phyloP scores from a whole-genome alignment of 2,113 vertebrate species.

The Emydocephalus ijimae region DNA sequence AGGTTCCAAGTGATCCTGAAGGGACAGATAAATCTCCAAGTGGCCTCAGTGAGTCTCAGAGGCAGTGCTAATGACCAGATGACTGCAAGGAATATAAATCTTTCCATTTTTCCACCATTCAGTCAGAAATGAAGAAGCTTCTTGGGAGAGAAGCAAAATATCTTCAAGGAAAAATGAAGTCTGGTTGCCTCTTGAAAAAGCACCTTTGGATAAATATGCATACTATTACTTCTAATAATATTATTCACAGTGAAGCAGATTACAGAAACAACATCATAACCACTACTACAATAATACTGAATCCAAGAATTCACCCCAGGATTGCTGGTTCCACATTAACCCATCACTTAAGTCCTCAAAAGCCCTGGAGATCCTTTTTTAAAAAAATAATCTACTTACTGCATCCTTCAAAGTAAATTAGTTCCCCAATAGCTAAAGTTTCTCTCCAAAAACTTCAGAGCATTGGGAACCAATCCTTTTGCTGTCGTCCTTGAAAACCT shows the following conservation, averaged over 20 bases:
- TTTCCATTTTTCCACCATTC: no score
- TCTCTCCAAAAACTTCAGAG: constrained; percentile 34
- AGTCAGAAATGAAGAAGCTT: no score
- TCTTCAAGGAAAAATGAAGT: no score
- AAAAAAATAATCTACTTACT: background rate
- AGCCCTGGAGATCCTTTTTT: background rate
- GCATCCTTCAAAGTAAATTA: background rate
- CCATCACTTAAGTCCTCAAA: background rate
- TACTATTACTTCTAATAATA: background rate
- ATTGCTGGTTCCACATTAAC: background rate
- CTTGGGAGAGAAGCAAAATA: no score
- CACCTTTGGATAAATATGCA: background rate
- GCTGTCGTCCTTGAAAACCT: constrained; percentile 15
- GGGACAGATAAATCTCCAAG: no score
- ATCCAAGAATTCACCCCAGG: background rate
- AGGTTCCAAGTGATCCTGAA: no score
- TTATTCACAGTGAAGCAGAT: background rate
- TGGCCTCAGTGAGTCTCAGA: no score
- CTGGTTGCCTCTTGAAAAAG: no score
- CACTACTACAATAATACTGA: background rate
- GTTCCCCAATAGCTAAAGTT: constrained; percentile 22
- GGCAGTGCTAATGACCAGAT: no score
- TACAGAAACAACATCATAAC: background rate
- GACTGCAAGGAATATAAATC: no score
- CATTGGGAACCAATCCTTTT: constrained; percentile 42